A percentile compares a stretch with the other conserved stretches of the same genome.
These are phyloP conservation scores for Dromococcyx pavoninus DNA, from an alignment of 2,797 vertebrate species.

Conservation along the genomic window DNA sequence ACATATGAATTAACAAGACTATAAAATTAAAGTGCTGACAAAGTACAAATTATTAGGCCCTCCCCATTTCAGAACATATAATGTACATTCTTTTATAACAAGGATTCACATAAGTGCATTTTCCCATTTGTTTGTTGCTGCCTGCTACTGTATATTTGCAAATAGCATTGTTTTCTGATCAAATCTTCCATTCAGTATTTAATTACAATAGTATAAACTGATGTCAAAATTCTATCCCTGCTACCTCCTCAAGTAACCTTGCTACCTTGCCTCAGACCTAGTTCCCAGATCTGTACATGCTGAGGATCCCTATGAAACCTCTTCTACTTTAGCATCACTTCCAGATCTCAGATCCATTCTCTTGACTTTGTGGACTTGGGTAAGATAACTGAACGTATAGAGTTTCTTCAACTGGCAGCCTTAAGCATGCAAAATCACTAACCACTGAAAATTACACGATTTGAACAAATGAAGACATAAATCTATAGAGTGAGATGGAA, in stretches of 20 bases:
- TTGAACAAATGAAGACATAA: neutral
- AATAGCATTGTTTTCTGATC: neutral
- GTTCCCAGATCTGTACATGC: neutral
- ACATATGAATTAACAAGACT: neutral
- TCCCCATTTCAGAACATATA: neutral
- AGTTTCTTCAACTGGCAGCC: neutral
- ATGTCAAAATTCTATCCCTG: neutral
- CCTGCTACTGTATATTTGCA: neutral
- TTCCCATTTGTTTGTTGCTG: neutral
- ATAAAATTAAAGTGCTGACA: neutral
- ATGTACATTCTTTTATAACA: neutral
- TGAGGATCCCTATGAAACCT: neutral
- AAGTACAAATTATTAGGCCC: neutral
- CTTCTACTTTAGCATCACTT: neutral
- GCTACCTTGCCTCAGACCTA: fast-evolving
- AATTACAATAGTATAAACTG: neutral
- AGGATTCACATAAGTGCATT: neutral
- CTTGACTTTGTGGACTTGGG: neutral
- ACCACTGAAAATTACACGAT: neutral
- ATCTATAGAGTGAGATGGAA: too few species aligned
- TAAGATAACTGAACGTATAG: neutral
- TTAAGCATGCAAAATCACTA: neutral
- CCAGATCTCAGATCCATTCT: neutral
- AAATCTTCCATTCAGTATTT: neutral
- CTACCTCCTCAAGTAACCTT: neutral